Evolutionary conservation across 2,888 invertebrate genomes (phyloP).

Genomic region (Erebia ligea): DNA sequence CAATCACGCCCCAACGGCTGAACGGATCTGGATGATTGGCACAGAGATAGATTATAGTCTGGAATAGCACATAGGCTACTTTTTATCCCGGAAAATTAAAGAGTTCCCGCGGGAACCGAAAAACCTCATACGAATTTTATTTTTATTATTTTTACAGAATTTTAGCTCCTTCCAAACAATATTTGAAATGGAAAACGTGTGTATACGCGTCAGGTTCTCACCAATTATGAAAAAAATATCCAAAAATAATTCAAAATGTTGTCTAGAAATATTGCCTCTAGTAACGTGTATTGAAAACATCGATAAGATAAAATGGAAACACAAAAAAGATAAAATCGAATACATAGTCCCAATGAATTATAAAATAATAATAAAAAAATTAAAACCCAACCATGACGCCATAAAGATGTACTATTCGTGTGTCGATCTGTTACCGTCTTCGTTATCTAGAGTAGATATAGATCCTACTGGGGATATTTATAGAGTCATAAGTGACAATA

Average conservation of each 20-base stretch:
- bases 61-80: no score
- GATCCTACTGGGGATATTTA: conserved; percentile 52
- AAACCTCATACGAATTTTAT: conserved; percentile 34
- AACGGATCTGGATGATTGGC: no score
- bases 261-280: conserved; percentile 69
- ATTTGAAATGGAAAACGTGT: conserved; percentile 58
- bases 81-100: no score
- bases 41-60: no score
- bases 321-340: conserved; percentile 57
- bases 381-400: conserved; percentile 39
- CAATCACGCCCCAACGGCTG: no score
- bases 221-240: conserved; percentile 56
- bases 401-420: conserved; percentile 69
- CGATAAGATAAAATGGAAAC: conserved; percentile 62
- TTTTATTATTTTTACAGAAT: conserved; percentile 41
- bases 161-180: not conserved
- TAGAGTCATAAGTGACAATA: conserved; percentile 62
- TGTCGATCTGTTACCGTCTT: conserved; percentile 59
- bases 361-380: conserved; percentile 64
- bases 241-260: conserved; percentile 55
- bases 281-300: conserved; percentile 61
- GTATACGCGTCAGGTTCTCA: conserved; percentile 63
- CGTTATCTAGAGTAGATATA: conserved; percentile 45
- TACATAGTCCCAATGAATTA: conserved; percentile 69
- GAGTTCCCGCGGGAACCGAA: no score